Conservation (phyloP, 35 echinoderm and acorn worm genomes). For the Heliocidaris erythrogramma region DNA sequence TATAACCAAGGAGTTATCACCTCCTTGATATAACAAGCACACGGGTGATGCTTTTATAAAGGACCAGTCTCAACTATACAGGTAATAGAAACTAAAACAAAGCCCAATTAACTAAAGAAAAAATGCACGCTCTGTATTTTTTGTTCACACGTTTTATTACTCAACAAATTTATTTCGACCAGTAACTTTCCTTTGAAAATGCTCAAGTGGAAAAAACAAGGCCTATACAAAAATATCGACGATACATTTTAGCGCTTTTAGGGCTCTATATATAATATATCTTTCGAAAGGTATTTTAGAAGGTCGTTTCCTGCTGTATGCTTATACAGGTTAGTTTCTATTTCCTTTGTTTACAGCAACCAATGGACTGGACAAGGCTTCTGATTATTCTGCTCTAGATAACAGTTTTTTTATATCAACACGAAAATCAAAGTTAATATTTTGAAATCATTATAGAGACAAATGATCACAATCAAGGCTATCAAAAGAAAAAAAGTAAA, state of each 20-base stretch:
- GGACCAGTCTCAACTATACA: neutral
- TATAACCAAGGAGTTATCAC: neutral
- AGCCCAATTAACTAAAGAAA: neutral
- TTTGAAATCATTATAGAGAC: neutral
- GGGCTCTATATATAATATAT: neutral
- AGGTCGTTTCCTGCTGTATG: neutral
- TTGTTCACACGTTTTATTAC: neutral
- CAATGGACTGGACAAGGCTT: neutral
- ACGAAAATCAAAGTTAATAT: neutral
- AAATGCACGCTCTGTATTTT: neutral
- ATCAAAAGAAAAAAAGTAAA: neutral
- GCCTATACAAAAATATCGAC: neutral
- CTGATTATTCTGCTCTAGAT: neutral
- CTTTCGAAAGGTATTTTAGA: neutral
- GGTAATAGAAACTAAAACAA: neutral
- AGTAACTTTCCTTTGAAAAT: neutral
- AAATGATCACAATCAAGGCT: neutral
- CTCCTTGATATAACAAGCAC: neutral
- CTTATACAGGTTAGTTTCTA: slow-evolving; percentile 38
- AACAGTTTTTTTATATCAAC: neutral
- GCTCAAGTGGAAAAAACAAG: neutral
- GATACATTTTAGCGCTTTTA: neutral
- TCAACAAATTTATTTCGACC: neutral
- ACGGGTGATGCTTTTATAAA: neutral
- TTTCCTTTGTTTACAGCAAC: slow-evolving; percentile 29